Percentiles rank a stretch among this genome's conserved stretches.
phyloP scores from a whole-genome alignment of 2,888 invertebrate species.

The Sphinx pinastri region DNA sequence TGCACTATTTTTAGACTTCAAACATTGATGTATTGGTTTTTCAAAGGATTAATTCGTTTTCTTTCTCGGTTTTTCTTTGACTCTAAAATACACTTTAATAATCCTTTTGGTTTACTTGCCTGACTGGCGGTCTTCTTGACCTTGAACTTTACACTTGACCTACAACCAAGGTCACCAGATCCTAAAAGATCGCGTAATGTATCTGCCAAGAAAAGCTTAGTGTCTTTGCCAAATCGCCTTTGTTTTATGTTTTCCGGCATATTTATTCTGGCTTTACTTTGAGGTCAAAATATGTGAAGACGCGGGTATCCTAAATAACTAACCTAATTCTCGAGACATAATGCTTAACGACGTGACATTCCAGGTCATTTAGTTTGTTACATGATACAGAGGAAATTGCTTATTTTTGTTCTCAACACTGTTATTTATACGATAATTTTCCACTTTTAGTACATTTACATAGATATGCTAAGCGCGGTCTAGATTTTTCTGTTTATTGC shows the following conservation, averaged over 20 bases:
- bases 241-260: neutral
- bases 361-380: slow-evolving; percentile 21
- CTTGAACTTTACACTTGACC: too few relatives aligned
- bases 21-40: too few relatives aligned
- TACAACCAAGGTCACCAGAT: too few relatives aligned
- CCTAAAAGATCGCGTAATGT: too few relatives aligned
- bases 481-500: neutral
- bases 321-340: slow-evolving; percentile 17
- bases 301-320: neutral
- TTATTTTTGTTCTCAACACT: neutral
- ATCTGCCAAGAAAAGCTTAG: too few relatives aligned
- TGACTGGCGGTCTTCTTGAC: too few relatives aligned
- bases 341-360: slow-evolving; percentile 1
- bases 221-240: neutral
- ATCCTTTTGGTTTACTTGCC: too few relatives aligned
- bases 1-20: too few relatives aligned
- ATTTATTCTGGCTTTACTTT: neutral
- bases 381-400: neutral
- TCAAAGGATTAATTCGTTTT: too few relatives aligned
- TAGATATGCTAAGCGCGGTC: neutral
- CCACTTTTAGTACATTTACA: neutral
- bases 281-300: neutral
- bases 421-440: neutral
- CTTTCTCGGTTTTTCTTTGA: too few relatives aligned
- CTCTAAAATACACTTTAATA: too few relatives aligned